Evolutionary conservation across 2,797 vertebrate species (phyloP).

Genomic region (Myotis pilosus): DNA sequence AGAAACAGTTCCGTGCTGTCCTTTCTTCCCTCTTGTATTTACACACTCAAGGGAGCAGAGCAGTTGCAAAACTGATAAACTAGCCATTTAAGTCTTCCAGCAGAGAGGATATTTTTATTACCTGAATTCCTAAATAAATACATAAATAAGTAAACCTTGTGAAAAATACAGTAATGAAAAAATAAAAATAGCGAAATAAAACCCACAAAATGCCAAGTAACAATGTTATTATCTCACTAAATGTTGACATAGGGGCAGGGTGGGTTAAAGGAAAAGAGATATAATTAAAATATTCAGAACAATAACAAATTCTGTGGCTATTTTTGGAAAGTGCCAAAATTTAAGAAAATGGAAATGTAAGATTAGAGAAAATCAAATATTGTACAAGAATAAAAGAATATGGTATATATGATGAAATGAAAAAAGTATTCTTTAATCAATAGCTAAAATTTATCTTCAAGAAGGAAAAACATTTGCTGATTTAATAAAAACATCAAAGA

Average conservation of each 20-base stretch:
- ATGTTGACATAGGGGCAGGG: neutral
- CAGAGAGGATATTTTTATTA: neutral
- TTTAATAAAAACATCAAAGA: neutral
- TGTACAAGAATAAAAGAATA: neutral
- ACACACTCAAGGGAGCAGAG: neutral
- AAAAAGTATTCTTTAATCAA: neutral
- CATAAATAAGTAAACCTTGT: neutral
- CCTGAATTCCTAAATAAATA: neutral
- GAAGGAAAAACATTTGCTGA: neutral
- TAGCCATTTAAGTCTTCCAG: neutral
- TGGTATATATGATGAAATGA: neutral
- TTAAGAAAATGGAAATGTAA: constrained; percentile 4
- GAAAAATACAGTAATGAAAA: neutral
- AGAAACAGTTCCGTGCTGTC: neutral
- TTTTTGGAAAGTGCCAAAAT: neutral
- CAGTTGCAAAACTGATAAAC: neutral
- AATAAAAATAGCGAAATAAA: constrained; percentile 16
- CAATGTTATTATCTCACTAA: neutral
- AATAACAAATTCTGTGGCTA: neutral
- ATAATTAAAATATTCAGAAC: neutral
- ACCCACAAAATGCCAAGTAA: neutral
- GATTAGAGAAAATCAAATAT: neutral
- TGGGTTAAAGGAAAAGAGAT: neutral
- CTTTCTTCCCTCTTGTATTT: neutral
- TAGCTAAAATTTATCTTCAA: constrained; percentile 25